Conservation (phyloP, 2,888 invertebrate genomes). For the Notodromas monacha region DNA sequence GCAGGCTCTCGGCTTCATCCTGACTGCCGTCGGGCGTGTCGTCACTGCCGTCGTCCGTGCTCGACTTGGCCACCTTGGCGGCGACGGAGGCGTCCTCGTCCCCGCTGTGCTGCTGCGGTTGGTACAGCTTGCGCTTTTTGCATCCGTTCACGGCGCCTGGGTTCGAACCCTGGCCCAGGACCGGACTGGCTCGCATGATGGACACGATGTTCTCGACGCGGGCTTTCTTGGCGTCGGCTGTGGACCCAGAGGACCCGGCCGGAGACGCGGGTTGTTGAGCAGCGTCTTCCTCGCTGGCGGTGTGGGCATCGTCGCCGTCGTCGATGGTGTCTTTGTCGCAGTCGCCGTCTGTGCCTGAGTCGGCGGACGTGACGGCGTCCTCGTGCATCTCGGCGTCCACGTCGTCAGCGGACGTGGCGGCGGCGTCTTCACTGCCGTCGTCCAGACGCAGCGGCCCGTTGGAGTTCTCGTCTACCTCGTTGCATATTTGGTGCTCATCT, state of each 20-base stretch:
- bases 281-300: conserved; percentile 8
- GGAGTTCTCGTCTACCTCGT: too few species aligned
- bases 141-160: conserved; percentile 50
- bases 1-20: conserved; percentile 24
- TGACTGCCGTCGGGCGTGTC: conserved; percentile 14
- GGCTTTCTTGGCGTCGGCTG: conserved; percentile 45
- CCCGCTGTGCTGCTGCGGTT: conserved; percentile 80
- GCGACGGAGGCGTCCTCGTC: conserved; percentile 9
- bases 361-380: too few species aligned
- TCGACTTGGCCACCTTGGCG: conserved; percentile 7
- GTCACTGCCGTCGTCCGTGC: conserved; percentile 7
- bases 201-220: conserved; percentile 82
- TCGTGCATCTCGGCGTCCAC: too few species aligned
- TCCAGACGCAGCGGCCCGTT: too few species aligned
- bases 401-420: too few species aligned
- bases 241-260: conserved; percentile 5
- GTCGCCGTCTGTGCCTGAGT: conserved; percentile 8
- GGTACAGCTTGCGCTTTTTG: conserved; percentile 77
- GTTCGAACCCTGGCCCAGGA: conserved; percentile 8
- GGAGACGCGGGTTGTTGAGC: conserved; percentile 6
- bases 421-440: too few species aligned
- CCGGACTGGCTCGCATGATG: conserved; percentile 34
- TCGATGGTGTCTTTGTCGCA: conserved; percentile 8
- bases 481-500: too few species aligned
- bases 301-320: conserved; percentile 9